Percentiles rank a stretch among this genome's conserved stretches.
phyloP scores from a whole-genome alignment of 2,113 vertebrate genomes.

The Anarhynchus alexandrinus region DNA sequence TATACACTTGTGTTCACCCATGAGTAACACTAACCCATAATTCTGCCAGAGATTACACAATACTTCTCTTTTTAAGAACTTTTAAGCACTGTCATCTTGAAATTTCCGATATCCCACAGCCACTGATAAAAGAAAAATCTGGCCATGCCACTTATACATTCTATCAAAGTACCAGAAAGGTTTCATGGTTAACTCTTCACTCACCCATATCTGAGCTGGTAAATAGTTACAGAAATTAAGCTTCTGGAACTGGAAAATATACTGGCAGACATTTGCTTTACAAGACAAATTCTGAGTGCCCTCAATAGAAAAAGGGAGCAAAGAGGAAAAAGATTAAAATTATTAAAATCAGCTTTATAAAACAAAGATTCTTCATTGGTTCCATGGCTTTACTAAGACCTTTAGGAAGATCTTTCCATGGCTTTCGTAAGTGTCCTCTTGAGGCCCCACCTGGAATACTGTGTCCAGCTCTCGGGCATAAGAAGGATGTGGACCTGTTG shows the following conservation, averaged over 20 bases:
- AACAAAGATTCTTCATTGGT: not conserved
- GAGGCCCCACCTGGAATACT: too few relatives aligned
- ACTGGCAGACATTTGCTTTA: not conserved
- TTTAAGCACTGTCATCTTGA: not conserved
- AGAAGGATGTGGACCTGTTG: too few relatives aligned
- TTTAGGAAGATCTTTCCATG: too few relatives aligned
- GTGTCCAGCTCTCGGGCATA: too few relatives aligned
- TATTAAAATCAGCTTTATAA: not conserved
- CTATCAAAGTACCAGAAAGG: not conserved
- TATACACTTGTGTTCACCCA: not conserved
- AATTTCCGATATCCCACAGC: not conserved
- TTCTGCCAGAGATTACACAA: not conserved
- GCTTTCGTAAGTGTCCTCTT: too few relatives aligned
- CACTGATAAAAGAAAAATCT: not conserved
- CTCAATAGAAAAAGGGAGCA: rapidly evolving
- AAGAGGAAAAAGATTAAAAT: not conserved
- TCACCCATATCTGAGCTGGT: not conserved
- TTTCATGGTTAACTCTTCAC: not conserved
- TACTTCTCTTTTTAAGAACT: not conserved
- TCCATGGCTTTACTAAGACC: not conserved
- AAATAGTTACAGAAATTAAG: not conserved
- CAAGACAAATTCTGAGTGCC: not conserved
- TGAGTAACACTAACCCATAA: not conserved
- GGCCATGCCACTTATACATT: not conserved
- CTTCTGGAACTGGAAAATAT: not conserved